These are phyloP conservation scores for Limonius californicus DNA, from an alignment of 1,140 invertebrate species.

Conservation along the genomic window DNA sequence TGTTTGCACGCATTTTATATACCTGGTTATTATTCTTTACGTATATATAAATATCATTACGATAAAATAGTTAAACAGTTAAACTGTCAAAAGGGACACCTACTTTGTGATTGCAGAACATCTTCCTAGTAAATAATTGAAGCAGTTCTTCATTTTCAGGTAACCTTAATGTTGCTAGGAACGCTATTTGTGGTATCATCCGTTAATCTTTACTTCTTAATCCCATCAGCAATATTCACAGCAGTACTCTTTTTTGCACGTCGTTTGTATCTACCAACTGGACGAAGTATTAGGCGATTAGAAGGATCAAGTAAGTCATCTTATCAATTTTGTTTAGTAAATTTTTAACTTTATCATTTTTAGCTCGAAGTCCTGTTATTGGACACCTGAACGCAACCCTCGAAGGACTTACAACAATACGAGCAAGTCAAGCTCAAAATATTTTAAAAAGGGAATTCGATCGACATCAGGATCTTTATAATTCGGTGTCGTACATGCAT, in stretches of 20 bases:
- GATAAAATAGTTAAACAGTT: no score
- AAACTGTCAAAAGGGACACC: no score
- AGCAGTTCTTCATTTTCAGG: no score
- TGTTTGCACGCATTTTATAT: no score
- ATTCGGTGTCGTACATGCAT: conserved; percentile 61
- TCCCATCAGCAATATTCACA: neutral
- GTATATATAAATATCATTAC: no score
- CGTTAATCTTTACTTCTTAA: neutral
- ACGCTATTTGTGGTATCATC: neutral
- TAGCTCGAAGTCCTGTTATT: conserved; percentile 73
- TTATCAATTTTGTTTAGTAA: no score
- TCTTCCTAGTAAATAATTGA: no score
- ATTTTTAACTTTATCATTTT: conserved; percentile 22
- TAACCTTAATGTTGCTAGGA: no score
- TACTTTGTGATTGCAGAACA: no score
- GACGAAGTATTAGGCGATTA: conserved; percentile 59
- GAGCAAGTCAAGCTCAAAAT: conserved; percentile 62
- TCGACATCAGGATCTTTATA: conserved; percentile 52
- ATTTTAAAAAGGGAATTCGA: conserved; percentile 69
- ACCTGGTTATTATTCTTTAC: no score
- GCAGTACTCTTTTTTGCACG: neutral
- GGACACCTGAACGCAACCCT: conserved; percentile 75
- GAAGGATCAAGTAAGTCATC: conserved; percentile 53
- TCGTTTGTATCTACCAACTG: conserved; percentile 54
- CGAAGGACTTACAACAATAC: conserved; percentile 73